Evolutionary conservation across 2,888 invertebrate species (phyloP).

Genomic region (Drosophila lacicola): DNA sequence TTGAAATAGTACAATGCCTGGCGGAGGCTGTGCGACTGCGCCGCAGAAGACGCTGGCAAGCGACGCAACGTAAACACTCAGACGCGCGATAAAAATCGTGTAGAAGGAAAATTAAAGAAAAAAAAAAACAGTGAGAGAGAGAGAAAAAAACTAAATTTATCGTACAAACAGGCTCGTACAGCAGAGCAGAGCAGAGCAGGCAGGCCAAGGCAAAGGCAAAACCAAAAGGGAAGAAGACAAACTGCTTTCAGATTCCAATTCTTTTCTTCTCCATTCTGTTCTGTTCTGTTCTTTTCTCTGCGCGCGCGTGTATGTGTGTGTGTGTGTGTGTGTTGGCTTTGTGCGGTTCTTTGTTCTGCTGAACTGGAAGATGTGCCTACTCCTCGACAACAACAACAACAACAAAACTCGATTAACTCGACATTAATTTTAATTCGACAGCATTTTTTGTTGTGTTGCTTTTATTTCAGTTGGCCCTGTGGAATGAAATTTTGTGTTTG

Average conservation of each 20-base stretch:
- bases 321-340: constrained; percentile 11
- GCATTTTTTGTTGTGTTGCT: constrained; percentile 53
- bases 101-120: constrained; percentile 46
- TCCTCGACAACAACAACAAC: constrained; percentile 50
- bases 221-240: constrained; percentile 72
- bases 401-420: constrained; percentile 83
- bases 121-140: constrained; percentile 8
- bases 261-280: constrained; percentile 48
- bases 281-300: constrained; percentile 5
- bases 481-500: constrained; percentile 55
- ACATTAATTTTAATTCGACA: constrained; percentile 84
- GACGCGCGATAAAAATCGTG: constrained; percentile 63
- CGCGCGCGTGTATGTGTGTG: not conserved
- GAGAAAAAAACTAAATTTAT: constrained; percentile 30
- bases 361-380: constrained; percentile 61
- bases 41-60: constrained; percentile 25
- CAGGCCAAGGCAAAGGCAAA: constrained; percentile 24
- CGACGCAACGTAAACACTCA: constrained; percentile 62
- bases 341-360: constrained; percentile 55
- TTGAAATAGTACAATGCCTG: constrained; percentile 84
- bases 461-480: constrained; percentile 34
- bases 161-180: constrained; percentile 53
- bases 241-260: constrained; percentile 78
- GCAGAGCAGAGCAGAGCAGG: constrained; percentile 18
- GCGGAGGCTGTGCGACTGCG: constrained; percentile 68